Percentiles rank a stretch among this genome's conserved stretches.
phyloP scores from a whole-genome alignment of 2,888 invertebrate species.

The Acronicta alni region DNA sequence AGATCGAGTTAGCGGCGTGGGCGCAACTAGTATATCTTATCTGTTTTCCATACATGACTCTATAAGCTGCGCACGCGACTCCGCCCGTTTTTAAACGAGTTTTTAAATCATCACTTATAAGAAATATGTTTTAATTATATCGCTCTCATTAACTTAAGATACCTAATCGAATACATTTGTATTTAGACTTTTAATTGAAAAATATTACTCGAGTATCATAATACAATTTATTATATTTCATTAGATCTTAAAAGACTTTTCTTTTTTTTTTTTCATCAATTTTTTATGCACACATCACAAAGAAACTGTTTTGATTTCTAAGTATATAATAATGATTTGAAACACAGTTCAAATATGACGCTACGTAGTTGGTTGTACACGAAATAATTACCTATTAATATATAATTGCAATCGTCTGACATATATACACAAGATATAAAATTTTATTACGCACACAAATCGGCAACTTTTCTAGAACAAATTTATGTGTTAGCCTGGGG shows the following conservation, averaged over 20 bases:
- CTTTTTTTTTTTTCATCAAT: too few relatives aligned
- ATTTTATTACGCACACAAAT: conserved; percentile 63
- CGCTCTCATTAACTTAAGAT: neutral
- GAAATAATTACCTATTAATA: too few relatives aligned
- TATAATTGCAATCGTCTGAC: conserved; percentile 6
- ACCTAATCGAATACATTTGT: neutral
- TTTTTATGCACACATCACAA: too few relatives aligned
- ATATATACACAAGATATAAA: conserved; percentile 10
- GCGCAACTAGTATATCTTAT: conserved; percentile 60
- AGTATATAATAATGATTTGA: too few relatives aligned
- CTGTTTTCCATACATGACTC: conserved; percentile 46
- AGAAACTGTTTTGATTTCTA: too few relatives aligned
- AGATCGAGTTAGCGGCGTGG: conserved; percentile 71
- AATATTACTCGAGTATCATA: too few relatives aligned
- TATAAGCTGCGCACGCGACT: conserved; percentile 37
- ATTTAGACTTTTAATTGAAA: neutral
- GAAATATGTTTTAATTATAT: conserved; percentile 12
- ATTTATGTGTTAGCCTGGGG: conserved; percentile 75
- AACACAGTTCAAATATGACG: too few relatives aligned
- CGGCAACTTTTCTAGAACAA: conserved; percentile 70
- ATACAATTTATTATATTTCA: too few relatives aligned
- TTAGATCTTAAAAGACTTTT: too few relatives aligned
- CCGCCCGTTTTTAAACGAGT: conserved; percentile 27
- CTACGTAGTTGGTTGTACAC: too few relatives aligned
- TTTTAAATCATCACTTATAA: conserved; percentile 11